Evolutionary conservation across 2,888 invertebrate genomes (phyloP).

Genomic region (Physocephala rufipes): DNA sequence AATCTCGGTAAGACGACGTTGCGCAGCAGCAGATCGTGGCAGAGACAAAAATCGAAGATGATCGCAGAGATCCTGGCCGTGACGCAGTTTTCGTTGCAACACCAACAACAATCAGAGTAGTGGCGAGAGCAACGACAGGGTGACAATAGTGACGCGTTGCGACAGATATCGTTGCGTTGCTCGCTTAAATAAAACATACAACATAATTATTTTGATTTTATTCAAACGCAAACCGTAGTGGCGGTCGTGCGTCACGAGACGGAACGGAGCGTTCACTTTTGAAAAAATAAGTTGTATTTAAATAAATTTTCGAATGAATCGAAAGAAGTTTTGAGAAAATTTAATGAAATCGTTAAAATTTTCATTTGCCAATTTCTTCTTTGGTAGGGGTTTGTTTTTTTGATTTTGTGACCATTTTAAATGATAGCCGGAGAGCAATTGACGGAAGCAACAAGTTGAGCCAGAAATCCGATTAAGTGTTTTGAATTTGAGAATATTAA

Average conservation of each 20-base stretch:
- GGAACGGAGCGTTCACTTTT: constrained; percentile 33
- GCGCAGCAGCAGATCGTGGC: background rate
- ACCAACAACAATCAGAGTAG: constrained; percentile 39
- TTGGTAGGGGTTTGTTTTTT: constrained; percentile 30
- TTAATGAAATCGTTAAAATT: background rate
- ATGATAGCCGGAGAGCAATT: background rate
- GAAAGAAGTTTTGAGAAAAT: background rate
- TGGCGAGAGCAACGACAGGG: constrained; percentile 29
- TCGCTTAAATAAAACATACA: constrained; percentile 60
- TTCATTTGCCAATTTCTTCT: background rate
- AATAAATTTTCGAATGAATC: constrained; percentile 31
- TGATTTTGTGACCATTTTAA: constrained; percentile 3
- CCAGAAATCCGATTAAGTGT: background rate
- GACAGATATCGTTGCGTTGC: constrained; percentile 40
- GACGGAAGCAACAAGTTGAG: constrained; percentile 19
- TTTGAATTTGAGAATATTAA: constrained; percentile 18
- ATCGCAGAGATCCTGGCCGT: background rate
- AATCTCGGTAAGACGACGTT: constrained; percentile 4
- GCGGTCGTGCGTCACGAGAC: constrained; percentile 40
- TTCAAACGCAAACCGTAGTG: constrained; percentile 61
- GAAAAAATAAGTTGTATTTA: background rate
- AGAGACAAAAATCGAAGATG: background rate
- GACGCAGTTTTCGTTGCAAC: background rate
- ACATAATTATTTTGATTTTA: constrained; percentile 58
- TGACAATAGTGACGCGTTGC: constrained; percentile 21